Percentiles rank a stretch among this genome's conserved stretches.
These are phyloP conservation scores for Clarias laeviceps DNA, from an alignment of 2,797 vertebrate genomes.

Conservation along the genomic window DNA sequence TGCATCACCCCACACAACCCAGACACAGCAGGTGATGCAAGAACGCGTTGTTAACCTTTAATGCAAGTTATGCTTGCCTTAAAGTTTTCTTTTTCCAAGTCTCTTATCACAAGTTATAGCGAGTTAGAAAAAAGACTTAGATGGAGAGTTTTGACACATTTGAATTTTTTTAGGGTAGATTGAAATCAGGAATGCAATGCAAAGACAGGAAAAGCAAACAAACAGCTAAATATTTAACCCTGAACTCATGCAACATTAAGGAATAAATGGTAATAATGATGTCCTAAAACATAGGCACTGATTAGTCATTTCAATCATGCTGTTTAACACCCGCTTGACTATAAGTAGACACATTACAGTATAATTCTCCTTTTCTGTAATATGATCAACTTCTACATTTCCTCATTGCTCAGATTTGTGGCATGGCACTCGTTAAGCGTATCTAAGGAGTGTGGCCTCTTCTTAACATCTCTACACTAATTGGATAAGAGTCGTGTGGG, in stretches of 20 bases:
- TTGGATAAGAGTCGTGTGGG: constrained; percentile 32
- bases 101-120: too few species aligned
- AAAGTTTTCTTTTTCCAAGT: not conserved
- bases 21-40: not conserved
- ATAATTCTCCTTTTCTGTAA: constrained; percentile 1
- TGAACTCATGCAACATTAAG: not conserved
- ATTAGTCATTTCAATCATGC: not conserved
- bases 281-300: not conserved
- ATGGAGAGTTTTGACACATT: not conserved
- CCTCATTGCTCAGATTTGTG: not conserved
- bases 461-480: constrained; percentile 21
- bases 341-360: not conserved
- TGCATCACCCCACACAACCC: not conserved
- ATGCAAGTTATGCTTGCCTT: not conserved
- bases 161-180: not conserved
- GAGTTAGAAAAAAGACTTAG: too few species aligned
- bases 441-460: constrained; percentile 9
- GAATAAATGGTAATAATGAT: not conserved
- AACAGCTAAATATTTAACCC: not conserved
- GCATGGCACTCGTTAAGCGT: not conserved
- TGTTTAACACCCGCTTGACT: not conserved
- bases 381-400: not conserved
- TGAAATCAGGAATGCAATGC: not conserved
- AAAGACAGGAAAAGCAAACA: not conserved
- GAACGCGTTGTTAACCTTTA: not conserved